Evolutionary conservation across 2,888 invertebrate species (phyloP), one percentile per base, ranked within the genome.

Genomic region (Alentia gelatinosa): DNA sequence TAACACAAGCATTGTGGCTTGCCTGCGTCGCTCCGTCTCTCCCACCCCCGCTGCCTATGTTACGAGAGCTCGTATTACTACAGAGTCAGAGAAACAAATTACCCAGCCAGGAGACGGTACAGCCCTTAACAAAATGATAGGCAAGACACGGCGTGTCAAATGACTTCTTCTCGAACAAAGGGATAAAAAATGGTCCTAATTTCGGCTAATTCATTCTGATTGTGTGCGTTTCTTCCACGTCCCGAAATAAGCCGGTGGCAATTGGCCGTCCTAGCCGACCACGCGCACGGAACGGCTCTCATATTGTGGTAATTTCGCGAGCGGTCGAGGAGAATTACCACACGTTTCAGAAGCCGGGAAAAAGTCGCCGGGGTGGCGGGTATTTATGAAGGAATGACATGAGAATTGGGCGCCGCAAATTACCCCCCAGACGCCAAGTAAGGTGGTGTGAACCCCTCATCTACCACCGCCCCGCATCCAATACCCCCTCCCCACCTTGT

Each of bases 321-420:
- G 83, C 83, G 42, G 83, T 42, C 39, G 42, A 37, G 83, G 86
- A 86, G 50, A 86, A 86, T 86, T 42, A 86, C 50, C 33, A 35
- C 86, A 35, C 86, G 86, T 86, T 86, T 86, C 39, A 79, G 37
- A 39, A 39, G 86, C 23, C 47, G 26, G 86, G 26, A 86, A 86
- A 86, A 86, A 47, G 86, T 86, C 15, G 47, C 15, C 47, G 33
- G 86, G 86, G 15, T 30, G 86, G 50, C 86, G 86, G 35, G 86
- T 86, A 86, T 86, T 86, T 86, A 86, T 86, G 86, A 50, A 42
- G 42, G 86, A 86, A 26, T 86, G 86, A 86, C 86, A 86, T 50
- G 86, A 86, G 86, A 86, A 86, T 86, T 50, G 86, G 47, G 35
- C 47, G 79, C 86, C 86, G 50, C 86, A 86, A 86, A 86, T 86